Conservation (phyloP, 2,888 invertebrate genomes). For the Cenopis cana region DNA sequence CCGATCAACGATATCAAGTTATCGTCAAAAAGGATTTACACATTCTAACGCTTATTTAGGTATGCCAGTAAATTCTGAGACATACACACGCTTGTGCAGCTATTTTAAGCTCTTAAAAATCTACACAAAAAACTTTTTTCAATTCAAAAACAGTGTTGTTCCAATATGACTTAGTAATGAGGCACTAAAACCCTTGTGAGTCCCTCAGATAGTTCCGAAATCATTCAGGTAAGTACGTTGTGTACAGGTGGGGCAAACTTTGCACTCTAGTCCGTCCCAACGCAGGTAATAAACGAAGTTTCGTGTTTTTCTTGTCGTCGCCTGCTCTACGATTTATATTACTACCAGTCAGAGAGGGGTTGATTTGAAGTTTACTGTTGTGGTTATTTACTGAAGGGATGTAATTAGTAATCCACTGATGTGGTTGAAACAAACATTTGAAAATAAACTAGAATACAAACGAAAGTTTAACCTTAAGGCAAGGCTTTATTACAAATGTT, state of each 20-base stretch:
- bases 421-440: background rate
- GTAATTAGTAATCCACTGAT: background rate
- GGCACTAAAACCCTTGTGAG: constrained; percentile 19
- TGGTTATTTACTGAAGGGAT: constrained; percentile 9
- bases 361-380: constrained; percentile 36
- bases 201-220: constrained; percentile 19
- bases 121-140: no score
- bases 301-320: constrained; percentile 70
- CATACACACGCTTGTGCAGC: no score
- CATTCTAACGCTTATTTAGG: no score
- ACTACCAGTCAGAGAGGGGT: constrained; percentile 46
- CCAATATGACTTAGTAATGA: constrained; percentile 15
- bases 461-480: background rate
- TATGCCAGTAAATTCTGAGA: no score
- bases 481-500: background rate
- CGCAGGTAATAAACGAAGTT: constrained; percentile 72
- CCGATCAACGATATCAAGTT: no score
- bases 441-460: background rate
- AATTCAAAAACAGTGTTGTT: background rate
- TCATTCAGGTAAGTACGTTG: constrained; percentile 47
- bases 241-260: constrained; percentile 66
- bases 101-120: no score
- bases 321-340: constrained; percentile 66
- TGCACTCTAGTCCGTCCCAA: constrained; percentile 60
- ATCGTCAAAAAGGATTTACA: no score